These are phyloP conservation scores for Jaculus jaculus DNA, from an alignment of 2,113 vertebrate genomes.

Conservation along the genomic window DNA sequence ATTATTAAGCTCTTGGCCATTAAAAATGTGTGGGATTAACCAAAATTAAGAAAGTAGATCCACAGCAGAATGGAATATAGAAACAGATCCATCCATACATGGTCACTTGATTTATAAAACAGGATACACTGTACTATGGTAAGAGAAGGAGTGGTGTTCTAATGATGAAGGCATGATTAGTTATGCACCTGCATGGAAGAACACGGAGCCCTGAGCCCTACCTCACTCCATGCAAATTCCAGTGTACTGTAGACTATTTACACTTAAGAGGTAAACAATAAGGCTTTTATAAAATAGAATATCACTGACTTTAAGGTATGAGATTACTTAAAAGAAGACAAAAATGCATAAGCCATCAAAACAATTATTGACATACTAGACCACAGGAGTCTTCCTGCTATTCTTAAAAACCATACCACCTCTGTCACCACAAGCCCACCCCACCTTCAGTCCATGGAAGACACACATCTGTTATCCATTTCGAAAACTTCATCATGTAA, in stretches of 20 bases:
- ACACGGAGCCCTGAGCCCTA: background rate
- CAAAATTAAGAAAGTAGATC: background rate
- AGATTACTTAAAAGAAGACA: background rate
- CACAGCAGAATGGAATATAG: background rate
- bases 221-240: background rate
- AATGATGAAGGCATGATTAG: background rate
- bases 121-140: background rate
- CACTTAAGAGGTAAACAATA: background rate
- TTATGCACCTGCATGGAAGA: background rate
- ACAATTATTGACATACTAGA: background rate
- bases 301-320: background rate
- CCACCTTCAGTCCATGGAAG: background rate
- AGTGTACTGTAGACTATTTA: background rate
- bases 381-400: background rate
- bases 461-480: background rate
- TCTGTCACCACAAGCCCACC: background rate
- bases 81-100: background rate
- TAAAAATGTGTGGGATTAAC: background rate
- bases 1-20: background rate
- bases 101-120: background rate
- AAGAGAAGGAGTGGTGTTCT: background rate
- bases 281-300: background rate
- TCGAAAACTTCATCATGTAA: background rate
- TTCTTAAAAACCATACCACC: background rate
- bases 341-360: background rate